Conservation (phyloP, 2,113 vertebrate species). For the Natator depressus region DNA sequence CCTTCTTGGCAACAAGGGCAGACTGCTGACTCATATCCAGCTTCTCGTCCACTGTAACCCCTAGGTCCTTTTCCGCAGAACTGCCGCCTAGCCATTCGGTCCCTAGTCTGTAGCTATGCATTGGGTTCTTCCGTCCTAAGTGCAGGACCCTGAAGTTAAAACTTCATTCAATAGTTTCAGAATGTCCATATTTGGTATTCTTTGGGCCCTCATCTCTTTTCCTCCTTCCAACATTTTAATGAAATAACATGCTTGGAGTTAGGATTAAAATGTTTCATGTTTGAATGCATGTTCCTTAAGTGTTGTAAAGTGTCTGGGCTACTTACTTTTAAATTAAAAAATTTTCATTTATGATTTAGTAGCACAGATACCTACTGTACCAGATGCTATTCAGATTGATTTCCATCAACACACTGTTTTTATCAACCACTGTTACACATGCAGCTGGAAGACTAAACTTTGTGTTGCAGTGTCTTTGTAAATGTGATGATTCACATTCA, state of each 20-base stretch:
- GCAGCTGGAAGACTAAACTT: slow-evolving; percentile 26
- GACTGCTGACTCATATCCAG: no score
- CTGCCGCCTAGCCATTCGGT: no score
- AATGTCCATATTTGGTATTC: slow-evolving; percentile 49
- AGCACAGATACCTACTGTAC: slow-evolving; percentile 8
- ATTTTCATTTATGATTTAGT: slow-evolving; percentile 68
- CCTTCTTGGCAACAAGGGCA: no score
- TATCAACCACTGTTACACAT: slow-evolving; percentile 23
- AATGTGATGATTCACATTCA: neutral
- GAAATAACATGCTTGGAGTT: slow-evolving; percentile 53
- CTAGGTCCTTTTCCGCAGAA: no score
- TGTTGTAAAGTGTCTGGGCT: slow-evolving; percentile 58
- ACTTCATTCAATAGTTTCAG: slow-evolving; percentile 33
- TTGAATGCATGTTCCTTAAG: slow-evolving; percentile 58
- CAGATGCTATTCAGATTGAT: slow-evolving; percentile 50
- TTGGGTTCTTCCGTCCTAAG: no score
- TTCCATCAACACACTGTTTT: slow-evolving; percentile 53
- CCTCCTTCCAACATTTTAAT: slow-evolving; percentile 37
- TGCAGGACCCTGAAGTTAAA: no score
- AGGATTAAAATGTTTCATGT: slow-evolving; percentile 47
- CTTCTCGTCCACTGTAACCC: no score
- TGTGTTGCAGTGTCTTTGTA: slow-evolving; percentile 13
- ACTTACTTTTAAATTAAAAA: slow-evolving; percentile 69
- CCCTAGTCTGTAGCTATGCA: no score
- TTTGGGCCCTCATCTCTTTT: slow-evolving; percentile 30